Evolutionary conservation across 2,888 invertebrate genomes (phyloP), one percentile per base, ranked within the genome.

Genomic region (Apotomis turbidana): DNA sequence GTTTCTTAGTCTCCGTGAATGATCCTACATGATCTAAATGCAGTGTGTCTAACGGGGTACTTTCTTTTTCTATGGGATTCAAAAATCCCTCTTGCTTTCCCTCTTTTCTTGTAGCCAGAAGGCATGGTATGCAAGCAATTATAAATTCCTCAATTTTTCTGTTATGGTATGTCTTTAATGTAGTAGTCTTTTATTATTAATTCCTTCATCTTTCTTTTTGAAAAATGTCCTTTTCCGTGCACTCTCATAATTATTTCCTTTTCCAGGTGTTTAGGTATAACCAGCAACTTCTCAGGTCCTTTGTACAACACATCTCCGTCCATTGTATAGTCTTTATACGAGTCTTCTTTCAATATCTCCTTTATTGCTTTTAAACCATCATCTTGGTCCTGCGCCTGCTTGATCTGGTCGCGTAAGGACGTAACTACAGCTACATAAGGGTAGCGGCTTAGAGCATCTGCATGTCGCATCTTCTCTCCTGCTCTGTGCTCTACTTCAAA

Each of bases 11-110:
- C 3, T 78, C 77, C 0, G 80, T 76, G 12, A 85, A 51, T 0
- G 85, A 85, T 8, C 85, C 86, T 0, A 89, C 57, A 62, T 86
- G 87, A 60, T 88, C 87, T 0, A 82, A 52, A 67, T 87, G 84
- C 5, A 81, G 75, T 0, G 84, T 86, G 46, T 82, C 63, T 2
- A 87, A 60, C 0, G 86, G 87, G 1, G 61, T 60, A 3, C 76
- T 78, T 10, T 76, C 82, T 58, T 87, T 87, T 0, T 81, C 78
- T 6, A 79, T 76, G 0, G 58, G 62, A 51, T 77, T 44, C 3
- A 79, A 41, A 62, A 74, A 75, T 61, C 79, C 76, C 74, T 79
- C 74, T 62, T 79, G 76, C 71, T 82, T 82, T 0, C 83, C 82
- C 13, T 67, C 68, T 70, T 86, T 78, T 13, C 62, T 72, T 0